Conservation (phyloP, 2,888 invertebrate genomes). For the Hofmannophila pseudospretella region DNA sequence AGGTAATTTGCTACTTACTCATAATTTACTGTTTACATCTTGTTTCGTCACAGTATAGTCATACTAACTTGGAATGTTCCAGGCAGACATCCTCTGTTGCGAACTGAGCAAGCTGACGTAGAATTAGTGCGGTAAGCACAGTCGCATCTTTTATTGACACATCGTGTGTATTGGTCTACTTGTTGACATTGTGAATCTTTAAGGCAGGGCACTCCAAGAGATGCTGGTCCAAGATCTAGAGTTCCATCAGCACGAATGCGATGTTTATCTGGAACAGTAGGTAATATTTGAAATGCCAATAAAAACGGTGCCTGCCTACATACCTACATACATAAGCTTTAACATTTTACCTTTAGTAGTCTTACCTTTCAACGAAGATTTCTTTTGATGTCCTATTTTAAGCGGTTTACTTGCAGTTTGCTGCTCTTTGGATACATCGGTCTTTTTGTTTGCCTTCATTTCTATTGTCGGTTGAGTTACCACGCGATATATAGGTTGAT, state of each 20-base stretch:
- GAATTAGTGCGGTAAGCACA: conserved; percentile 80
- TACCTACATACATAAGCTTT: not conserved
- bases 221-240: conserved; percentile 77
- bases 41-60: too few species aligned
- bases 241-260: conserved; percentile 51
- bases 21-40: too few species aligned
- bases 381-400: conserved; percentile 65
- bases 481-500: conserved; percentile 69
- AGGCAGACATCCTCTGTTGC: conserved; percentile 86
- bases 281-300: not conserved
- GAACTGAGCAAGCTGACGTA: conserved; percentile 82
- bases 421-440: conserved; percentile 45
- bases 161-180: conserved; percentile 87
- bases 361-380: conserved; percentile 67
- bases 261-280: conserved; percentile 52
- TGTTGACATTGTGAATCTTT: conserved; percentile 87
- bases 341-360: not conserved
- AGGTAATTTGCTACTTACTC: too few species aligned
- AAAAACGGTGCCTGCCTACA: too few species aligned
- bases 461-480: conserved; percentile 66
- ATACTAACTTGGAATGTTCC: conserved; percentile 90
- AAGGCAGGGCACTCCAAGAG: conserved; percentile 86
- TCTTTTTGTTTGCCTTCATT: conserved; percentile 62
- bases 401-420: conserved; percentile 39
- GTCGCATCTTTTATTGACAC: conserved; percentile 86